A percentile compares a stretch with the other conserved stretches of the same genome.
These are phyloP conservation scores for Anoplophora glabripennis DNA, from an alignment of 1,140 invertebrate species.

Conservation along the genomic window DNA sequence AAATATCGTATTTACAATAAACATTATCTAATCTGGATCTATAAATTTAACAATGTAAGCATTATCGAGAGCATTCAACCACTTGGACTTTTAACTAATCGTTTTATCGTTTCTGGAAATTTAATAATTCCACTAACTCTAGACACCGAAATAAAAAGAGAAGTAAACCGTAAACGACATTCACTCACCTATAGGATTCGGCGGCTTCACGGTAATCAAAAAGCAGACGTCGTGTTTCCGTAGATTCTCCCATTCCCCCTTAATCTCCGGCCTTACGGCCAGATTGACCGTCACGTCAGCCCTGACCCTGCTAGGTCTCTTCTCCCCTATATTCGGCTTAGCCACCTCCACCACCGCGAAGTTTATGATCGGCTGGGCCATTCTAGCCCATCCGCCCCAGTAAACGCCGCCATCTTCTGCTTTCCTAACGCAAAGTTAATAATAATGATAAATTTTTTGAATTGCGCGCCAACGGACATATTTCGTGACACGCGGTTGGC, in stretches of 20 bases:
- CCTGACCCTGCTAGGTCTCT: conserved; percentile 87
- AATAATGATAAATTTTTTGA: conserved; percentile 2
- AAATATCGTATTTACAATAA: too few species aligned
- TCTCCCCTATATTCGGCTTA: conserved; percentile 88
- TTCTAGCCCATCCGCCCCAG: conserved; percentile 97
- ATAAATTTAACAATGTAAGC: too few species aligned
- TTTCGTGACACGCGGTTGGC: too few species aligned
- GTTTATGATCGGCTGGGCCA: conserved; percentile 92
- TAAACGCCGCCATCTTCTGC: conserved; percentile 83
- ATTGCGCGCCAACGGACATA: too few species aligned
- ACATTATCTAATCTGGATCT: too few species aligned
- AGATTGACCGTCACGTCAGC: conserved; percentile 94
- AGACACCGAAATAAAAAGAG: not conserved
- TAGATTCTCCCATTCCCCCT: conserved; percentile 95
- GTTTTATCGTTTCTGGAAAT: too few species aligned
- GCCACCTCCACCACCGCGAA: conserved; percentile 95
- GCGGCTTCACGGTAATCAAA: conserved; percentile 85
- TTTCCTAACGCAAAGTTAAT: conserved; percentile 57
- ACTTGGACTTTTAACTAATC: too few species aligned
- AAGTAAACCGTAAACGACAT: too few species aligned
- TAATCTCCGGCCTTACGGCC: conserved; percentile 85
- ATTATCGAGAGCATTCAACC: too few species aligned
- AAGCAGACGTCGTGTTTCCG: conserved; percentile 98
- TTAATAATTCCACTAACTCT: too few species aligned
- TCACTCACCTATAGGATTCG: conserved; percentile 70